These are phyloP conservation scores for Acanthosepion lycidas DNA, from an alignment of 2,888 invertebrate genomes.

Conservation along the genomic window DNA sequence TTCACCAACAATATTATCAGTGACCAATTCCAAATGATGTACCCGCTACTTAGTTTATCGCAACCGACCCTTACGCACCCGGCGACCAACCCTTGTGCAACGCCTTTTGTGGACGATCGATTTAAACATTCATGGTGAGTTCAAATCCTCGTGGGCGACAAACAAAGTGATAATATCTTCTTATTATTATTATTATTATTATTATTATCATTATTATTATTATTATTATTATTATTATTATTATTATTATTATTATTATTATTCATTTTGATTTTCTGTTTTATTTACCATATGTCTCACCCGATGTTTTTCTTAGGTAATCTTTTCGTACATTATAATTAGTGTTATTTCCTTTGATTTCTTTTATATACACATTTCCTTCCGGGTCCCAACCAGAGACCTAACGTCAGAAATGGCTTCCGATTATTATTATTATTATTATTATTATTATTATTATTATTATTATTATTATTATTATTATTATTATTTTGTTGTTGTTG, in stretches of 20 bases:
- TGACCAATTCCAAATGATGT: not conserved
- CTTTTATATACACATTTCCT: too few species aligned
- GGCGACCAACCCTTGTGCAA: not conserved
- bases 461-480: too few species aligned
- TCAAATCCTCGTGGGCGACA: not conserved
- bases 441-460: too few species aligned
- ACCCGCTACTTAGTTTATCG: not conserved
- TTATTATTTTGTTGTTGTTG: too few species aligned
- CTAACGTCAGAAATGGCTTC: not conserved
- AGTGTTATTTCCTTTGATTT: too few species aligned
- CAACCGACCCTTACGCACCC: not conserved
- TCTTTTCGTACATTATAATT: too few species aligned
- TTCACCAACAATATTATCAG: not conserved
- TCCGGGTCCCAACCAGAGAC: too few species aligned
- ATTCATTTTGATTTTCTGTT: not conserved
- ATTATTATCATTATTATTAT: not conserved
- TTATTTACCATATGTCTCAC: too few species aligned
- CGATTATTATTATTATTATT: not conserved
- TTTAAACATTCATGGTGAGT: conserved; percentile 44
- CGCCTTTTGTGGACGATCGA: not conserved
- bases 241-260: not conserved
- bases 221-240: not conserved
- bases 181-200: not conserved
- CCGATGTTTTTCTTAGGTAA: too few species aligned
- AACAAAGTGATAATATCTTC: too few species aligned